Base-by-base conservation (phyloP, 92 coral and sea anemone genomes). In the Heteractis magnifica region DNA sequence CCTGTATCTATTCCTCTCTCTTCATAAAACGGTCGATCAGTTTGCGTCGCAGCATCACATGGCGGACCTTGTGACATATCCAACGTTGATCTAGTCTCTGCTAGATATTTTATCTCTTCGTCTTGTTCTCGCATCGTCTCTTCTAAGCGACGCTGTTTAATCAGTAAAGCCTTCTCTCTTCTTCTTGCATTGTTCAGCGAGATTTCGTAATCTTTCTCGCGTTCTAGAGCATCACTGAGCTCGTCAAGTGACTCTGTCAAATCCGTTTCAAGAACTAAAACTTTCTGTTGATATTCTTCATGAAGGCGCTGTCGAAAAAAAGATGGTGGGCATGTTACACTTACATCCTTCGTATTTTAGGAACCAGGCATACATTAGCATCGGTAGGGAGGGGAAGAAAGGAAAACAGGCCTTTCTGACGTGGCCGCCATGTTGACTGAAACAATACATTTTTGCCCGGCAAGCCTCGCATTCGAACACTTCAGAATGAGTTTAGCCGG, bases 231-330 rank as follows among this genome's bases (percentile, higher is more conserved):
- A 72, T 95, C 98, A 72, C 95, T 93, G 19, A 96, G 88, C 84
- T 96, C 99, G 56, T 96, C 98, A 16, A 96, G 85, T 51, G 99
- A 95, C 58, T 96, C 99, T 10, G 99, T 90, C 56, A 96, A 90
- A 75, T 96, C 99, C 23, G 94, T 77, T 81, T 96, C 99, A 62
- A 96, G 85, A 51, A 94, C 76, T 19, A 85, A 75, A 51, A 95
- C 77, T 76, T 96, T 91, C 64, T 93, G 94, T 81, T 86, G 91
- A 83, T 83, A 94, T 64, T 93, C 98, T 56, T 93, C 93, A 53
- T 91, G 92, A 21, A 96, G 81, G 71, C 92, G 84, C 99, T 96
- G 91, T 48, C 53, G 41, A 70, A 79, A 79, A 56, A 49, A 58
- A 9, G 3, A 34, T 34, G 44, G 44, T 34, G 44, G 44, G 44